These are phyloP conservation scores for Caerostris darwini DNA, from an alignment of 1,140 invertebrate species.

Conservation along the genomic window DNA sequence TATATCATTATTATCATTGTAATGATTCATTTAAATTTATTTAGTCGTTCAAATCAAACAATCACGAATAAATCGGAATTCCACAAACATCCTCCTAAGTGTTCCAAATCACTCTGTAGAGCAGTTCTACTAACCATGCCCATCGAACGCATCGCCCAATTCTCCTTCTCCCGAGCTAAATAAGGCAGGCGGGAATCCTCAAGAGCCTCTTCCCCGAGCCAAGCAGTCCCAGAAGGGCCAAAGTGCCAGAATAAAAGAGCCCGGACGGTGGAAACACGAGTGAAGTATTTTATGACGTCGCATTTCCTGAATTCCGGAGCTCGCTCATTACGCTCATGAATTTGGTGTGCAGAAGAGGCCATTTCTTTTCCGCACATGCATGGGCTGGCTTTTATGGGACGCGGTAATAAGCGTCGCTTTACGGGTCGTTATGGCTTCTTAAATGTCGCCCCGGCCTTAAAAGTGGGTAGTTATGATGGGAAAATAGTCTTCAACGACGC, in stretches of 20 bases:
- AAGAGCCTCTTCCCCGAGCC: not conserved
- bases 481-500: slow-evolving; percentile 2
- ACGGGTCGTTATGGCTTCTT: slow-evolving; percentile 29
- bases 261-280: not conserved
- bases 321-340: slow-evolving; percentile 50
- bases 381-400: slow-evolving; percentile 29
- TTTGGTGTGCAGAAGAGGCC: slow-evolving; percentile 18
- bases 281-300: slow-evolving; percentile 62
- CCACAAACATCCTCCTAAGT: not conserved
- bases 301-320: slow-evolving; percentile 55
- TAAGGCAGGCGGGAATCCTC: slow-evolving; percentile 7
- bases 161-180: not conserved
- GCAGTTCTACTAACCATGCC: not conserved
- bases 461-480: not conserved
- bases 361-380: slow-evolving; percentile 19
- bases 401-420: slow-evolving; percentile 33
- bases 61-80: not conserved
- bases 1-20: too few species aligned
- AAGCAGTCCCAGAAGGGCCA: not conserved
- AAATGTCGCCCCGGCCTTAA: not conserved
- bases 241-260: slow-evolving; percentile 42
- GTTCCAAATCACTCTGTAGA: not conserved
- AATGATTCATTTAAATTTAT: not conserved
- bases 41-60: not conserved
- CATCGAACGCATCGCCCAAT: not conserved